Evolutionary conservation across 2,888 invertebrate species (phyloP), one percentile per base, ranked within the genome.

Genomic region (Oeneis ivallda): DNA sequence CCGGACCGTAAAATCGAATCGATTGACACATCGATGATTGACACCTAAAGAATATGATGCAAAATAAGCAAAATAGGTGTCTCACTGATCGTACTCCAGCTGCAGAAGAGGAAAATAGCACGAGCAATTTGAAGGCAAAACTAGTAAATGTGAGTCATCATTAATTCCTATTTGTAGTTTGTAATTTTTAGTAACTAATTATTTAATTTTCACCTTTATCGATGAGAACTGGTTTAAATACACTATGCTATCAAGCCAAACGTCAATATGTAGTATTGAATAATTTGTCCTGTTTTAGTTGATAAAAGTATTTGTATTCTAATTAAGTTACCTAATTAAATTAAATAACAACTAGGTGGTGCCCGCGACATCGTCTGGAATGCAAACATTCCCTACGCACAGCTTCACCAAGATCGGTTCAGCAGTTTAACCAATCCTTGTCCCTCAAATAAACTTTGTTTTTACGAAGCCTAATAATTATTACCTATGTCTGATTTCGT

Each of bases 221-320:
- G 32, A 52, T 52, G 52, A 19, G 52, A 52, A 52, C 13, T 32
- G n/a, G 52, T 32, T 52, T 52, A 13, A 32, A 52, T 13, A 52
- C 11, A 32, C n/a, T 2, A 13, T 32, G 52, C 32, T 32, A 52
- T 32, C 32, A n/a, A 17, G 32, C 32, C 19, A 26, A n/a, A 26
- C 2, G 52, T 26, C 1, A 13, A n/a, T n/a, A 13, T 17, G 8
- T 13, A n/a, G 15, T 13, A 6, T 50, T 26, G 26, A 11, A 32
- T 26, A 26, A 8, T n/a, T 32, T 32, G n/a, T 32, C 2, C n/a
- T n/a, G n/a, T 32, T 2, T 19, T 37, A 9, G 6, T 7, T 45
- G 45, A 45, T 45, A 45, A 49, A 26, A 37, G 37, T 37, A 37
- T 37, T 37, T 8, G 37, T 37, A 37, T 37, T 37, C 37, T 37